These are phyloP conservation scores for Cololabis saira DNA, from an alignment of 2,113 vertebrate genomes.

Conservation along the genomic window DNA sequence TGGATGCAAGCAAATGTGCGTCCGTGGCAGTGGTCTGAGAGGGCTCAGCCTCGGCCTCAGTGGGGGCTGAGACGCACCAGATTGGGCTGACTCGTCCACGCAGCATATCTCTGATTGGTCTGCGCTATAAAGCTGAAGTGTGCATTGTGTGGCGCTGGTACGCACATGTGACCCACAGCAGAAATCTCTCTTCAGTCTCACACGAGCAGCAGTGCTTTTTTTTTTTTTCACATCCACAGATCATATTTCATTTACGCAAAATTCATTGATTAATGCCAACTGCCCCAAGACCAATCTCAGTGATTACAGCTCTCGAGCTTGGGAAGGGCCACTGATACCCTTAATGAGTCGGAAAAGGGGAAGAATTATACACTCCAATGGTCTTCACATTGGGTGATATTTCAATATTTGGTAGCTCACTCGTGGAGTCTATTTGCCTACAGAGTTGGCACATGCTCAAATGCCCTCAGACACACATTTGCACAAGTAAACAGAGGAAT, in stretches of 20 bases:
- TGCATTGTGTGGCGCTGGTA: slow-evolving; percentile 55
- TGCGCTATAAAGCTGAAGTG: slow-evolving; percentile 53
- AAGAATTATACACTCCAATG: slow-evolving; percentile 55
- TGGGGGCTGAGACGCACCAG: slow-evolving; percentile 58
- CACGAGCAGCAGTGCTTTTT: slow-evolving; percentile 39
- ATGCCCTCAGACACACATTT: slow-evolving; percentile 60
- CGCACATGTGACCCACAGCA: slow-evolving; percentile 9
- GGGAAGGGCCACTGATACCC: slow-evolving; percentile 42
- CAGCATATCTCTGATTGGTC: slow-evolving; percentile 65
- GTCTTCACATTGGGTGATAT: slow-evolving; percentile 62
- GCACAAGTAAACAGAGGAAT: slow-evolving; percentile 70
- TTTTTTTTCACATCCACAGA: slow-evolving; percentile 46
- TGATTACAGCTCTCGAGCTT: slow-evolving; percentile 57
- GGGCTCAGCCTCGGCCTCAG: slow-evolving; percentile 47
- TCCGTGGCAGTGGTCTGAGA: slow-evolving; percentile 54
- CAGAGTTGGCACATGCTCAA: slow-evolving; percentile 55
- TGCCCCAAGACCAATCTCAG: slow-evolving; percentile 46
- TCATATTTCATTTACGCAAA: slow-evolving; percentile 54
- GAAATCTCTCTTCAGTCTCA: slow-evolving; percentile 5
- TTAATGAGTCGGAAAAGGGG: slow-evolving; percentile 62
- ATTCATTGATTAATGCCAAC: slow-evolving; percentile 60
- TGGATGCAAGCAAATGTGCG: slow-evolving; percentile 65
- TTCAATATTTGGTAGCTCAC: slow-evolving; percentile 67
- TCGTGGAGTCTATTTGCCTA: slow-evolving; percentile 64
- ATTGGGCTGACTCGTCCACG: slow-evolving; percentile 61